Conservation (phyloP, 2,113 vertebrate species). For the Antechinus stuartii region DNA sequence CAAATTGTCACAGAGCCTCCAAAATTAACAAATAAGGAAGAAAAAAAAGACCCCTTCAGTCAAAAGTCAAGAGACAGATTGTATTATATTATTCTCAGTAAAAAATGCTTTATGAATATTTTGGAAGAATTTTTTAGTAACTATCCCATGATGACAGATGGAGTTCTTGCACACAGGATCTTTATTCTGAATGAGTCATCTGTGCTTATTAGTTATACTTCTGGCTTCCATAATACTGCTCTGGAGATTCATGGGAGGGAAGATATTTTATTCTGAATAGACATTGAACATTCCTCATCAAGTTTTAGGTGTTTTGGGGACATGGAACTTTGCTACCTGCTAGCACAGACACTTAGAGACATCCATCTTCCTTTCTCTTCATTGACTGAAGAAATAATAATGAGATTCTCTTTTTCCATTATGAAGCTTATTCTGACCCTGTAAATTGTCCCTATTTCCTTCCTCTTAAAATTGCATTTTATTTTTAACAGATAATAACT, state of each 20-base stretch:
- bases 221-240: background rate
- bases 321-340: background rate
- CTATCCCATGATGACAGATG: constrained; percentile 1
- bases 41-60: background rate
- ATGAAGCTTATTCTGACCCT: background rate
- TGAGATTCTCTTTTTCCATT: background rate
- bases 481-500: background rate
- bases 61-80: constrained; percentile 7
- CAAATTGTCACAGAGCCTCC: background rate
- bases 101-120: background rate
- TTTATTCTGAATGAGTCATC: constrained; percentile 15
- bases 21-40: background rate
- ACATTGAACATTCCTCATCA: background rate
- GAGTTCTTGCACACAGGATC: constrained; percentile 1
- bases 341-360: background rate
- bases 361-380: background rate
- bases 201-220: constrained; percentile 23
- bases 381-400: background rate
- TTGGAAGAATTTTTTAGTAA: background rate
- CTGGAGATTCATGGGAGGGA: background rate
- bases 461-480: background rate
- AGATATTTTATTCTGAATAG: background rate
- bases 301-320: background rate
- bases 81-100: background rate
- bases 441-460: background rate